Base-by-base conservation (phyloP, 2,113 vertebrate species). In the Scatophagus argus region DNA sequence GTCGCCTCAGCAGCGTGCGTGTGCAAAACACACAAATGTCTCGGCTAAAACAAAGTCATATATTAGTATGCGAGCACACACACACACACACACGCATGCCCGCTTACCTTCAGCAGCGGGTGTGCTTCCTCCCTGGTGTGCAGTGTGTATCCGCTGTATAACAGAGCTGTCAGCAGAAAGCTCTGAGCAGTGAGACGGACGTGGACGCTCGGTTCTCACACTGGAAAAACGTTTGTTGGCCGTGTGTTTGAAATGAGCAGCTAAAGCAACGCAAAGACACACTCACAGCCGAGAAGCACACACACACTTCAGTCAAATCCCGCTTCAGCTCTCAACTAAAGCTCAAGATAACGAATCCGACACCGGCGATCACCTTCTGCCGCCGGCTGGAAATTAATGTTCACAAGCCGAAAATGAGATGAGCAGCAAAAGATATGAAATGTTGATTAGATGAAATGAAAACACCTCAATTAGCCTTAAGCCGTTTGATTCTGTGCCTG, bases 111-210 rank as follows among this genome's bases (percentile, higher is more conserved):
- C 17, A 25, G 27, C 2, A 46, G 11, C 29, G 21, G 58, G 72
- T 87, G 71, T 62, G 41, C 75, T 89, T 88, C 77, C 90, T 88
- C 60, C 65, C 85, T 64, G 65, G 81, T 68, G 81, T 59, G 36
- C 46, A 25, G 65, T 44, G 63, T 79, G 62, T 84, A 87, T 91
- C 87, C 86, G 83, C 85, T 86, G 59, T 81, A 82, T 60, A 84
- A 89, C 61, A 83, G 77, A 87, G 74, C 70, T 61, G 83, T 90
- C 90, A 91, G 88, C 87, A 86, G 56, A 87, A 86, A 54, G n/a
- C 63, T 51, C 3, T 3, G 29, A 55, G 61, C 75, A 88, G 60
- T 74, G 84, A 83, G 74, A 88, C 3, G 39, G 70, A 70, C 54
- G 8, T 36, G 36, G 32, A 17, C 2, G 8, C 23, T 59, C 2